Conservation (phyloP, 2,797 vertebrate species). For the Myotis planiceps region DNA sequence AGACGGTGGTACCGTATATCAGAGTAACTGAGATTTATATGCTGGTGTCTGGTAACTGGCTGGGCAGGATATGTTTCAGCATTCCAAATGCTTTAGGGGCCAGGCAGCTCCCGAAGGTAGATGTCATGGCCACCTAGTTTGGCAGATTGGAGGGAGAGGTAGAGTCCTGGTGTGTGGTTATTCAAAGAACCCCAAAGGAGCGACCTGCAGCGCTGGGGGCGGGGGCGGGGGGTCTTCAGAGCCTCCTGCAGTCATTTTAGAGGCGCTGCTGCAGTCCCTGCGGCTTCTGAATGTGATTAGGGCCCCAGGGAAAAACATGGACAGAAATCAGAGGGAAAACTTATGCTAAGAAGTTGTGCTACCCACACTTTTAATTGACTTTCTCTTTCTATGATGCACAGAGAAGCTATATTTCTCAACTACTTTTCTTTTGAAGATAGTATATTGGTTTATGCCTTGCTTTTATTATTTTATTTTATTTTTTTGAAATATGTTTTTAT, state of each 20-base stretch:
- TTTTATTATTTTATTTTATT: background rate
- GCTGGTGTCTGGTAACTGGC: background rate
- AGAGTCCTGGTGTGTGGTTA: background rate
- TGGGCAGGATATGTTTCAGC: background rate
- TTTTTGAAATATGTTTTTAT: no score
- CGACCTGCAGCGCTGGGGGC: background rate
- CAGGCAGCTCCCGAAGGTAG: slow-evolving; percentile 22
- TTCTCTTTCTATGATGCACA: slow-evolving; percentile 3
- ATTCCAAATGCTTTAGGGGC: slow-evolving; percentile 9
- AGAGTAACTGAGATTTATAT: slow-evolving; percentile 65
- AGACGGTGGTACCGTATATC: slow-evolving; percentile 43
- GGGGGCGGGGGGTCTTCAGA: background rate
- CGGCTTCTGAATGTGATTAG: background rate
- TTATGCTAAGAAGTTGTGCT: background rate
- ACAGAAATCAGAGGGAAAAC: slow-evolving; percentile 15
- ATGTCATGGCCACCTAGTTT: slow-evolving; percentile 29
- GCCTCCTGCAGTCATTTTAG: background rate
- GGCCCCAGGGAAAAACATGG: background rate
- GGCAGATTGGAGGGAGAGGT: background rate
- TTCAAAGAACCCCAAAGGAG: background rate
- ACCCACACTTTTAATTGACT: background rate
- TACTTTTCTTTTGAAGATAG: background rate
- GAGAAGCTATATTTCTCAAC: background rate
- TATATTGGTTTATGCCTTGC: background rate
- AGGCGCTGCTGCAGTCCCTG: background rate